Evolutionary conservation across 2,888 invertebrate genomes (phyloP), one percentile per base, ranked within the genome.

Genomic region (Tromatobia lineatoria): DNA sequence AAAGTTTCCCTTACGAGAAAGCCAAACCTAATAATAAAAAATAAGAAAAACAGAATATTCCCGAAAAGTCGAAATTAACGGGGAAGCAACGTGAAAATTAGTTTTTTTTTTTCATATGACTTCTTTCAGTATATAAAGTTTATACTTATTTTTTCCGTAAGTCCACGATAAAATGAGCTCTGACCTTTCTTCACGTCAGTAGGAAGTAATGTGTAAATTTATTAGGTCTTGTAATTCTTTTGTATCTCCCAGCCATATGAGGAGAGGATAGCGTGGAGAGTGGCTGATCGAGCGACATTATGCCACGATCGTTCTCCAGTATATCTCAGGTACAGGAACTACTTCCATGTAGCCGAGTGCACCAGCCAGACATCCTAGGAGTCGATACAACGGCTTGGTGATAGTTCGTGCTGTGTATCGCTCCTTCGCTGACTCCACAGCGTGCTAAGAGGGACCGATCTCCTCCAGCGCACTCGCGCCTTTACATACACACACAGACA

Each of bases 371-470:
- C 52, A 66, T 38, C 52, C 52, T 76, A 64, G 66, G 42, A 66
- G 66, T 76, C 64, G 42, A 18, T 52, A 66, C 61, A 45, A 76
- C 61, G 64, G 34, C 15, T 45, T 34, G 71, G 66, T 77, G 71
- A 52, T 77, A 77, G 42, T 71, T 59, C 50, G 52, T 71, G 59
- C 77, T 47, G 52, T 59, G 82, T 67, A 82, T 82, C 61, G 45
- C 38, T 59, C 50, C 25, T 59, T 57, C 54, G 61, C 38, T 54
- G 57, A 67, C 59, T 50, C 67, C 59, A 38, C 38, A 38, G 42
- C 69, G 71, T 67, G 70, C 74, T 75, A 67, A 69, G 70, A 76
- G 66, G 71, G n/a, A 80, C 57, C 54, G 15, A 54, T 54, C 34
- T 18, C 20, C 29, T 29, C 20, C 29, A 15, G 50, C 50, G 50